A percentile compares a stretch with the other conserved stretches of the same genome.
phyloP scores from a whole-genome alignment of 2,888 invertebrate genomes.

The Drosophila ustulata region DNA sequence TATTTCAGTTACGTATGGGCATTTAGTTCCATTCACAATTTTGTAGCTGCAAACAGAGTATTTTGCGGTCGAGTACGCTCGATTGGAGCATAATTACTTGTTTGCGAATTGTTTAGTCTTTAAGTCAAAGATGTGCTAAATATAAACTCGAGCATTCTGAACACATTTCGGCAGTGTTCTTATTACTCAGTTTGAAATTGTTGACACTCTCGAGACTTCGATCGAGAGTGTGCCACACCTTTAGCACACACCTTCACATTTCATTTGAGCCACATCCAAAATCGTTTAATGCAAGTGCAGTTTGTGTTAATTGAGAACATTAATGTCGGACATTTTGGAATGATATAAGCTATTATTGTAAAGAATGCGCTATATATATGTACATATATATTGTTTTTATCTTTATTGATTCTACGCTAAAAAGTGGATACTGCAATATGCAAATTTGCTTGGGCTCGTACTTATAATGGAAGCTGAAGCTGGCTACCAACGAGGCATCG shows the following conservation, averaged over 20 bases:
- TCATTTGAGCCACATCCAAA: constrained; percentile 7
- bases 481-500: constrained; percentile 1
- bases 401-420: constrained; percentile 9
- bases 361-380: constrained; percentile 2
- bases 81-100: background rate
- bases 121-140: constrained; percentile 9
- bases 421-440: constrained; percentile 34
- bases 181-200: constrained; percentile 5
- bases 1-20: no score
- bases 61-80: background rate
- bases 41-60: background rate
- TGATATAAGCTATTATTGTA: constrained; percentile 1
- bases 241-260: constrained; percentile 18
- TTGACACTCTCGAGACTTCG: background rate
- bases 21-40: no score
- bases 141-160: constrained; percentile 13
- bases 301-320: constrained; percentile 8
- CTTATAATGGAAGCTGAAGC: constrained; percentile 16
- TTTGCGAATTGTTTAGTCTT: constrained; percentile 9
- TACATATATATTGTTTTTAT: background rate
- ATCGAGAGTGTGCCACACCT: constrained; percentile 21
- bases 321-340: background rate
- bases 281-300: constrained; percentile 3
- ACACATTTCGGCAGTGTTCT: background rate
- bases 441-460: constrained; percentile 23